Evolutionary conservation across 2,888 invertebrate species (phyloP), one percentile per base, ranked within the genome.

Genomic region (Selenia dentaria): DNA sequence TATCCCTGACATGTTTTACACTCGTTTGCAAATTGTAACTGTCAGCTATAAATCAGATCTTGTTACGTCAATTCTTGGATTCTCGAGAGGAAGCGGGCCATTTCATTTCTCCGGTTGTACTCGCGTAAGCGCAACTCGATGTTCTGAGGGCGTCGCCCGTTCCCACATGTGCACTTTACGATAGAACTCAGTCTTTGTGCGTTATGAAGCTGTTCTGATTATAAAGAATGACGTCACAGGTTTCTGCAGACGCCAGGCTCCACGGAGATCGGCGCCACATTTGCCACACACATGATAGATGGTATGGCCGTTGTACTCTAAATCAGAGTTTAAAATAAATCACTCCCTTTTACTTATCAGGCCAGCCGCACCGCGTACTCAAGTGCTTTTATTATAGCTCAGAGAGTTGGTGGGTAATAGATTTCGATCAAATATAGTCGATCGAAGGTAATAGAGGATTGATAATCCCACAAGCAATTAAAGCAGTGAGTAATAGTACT

Each of bases 11-110:
- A 76, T 75, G 79, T 77, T 78, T 75, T 75, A 74, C 80, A 83
- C 78, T 81, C 76, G 81, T 82, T 84, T 82, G 80, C 82, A 84
- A 84, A 87, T 85, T 84, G 79, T 72, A 79, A 79, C 74, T 75
- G 83, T 79, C 84, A 76, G 73, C 70, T 69, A 70, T 74, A 74
- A 82, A 80, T 83, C 77, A 71, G 67, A 74, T 69, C 74, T 69
- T 53, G 68, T 73, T 71, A 67, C 58, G 63, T 56, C 53, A 63
- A 57, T 53, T 55, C 56, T 57, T 27, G 53, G 50, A 62, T 61
- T 52, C 49, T 46, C 44, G 43, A 44, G 49, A 70, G 67, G 66
- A 70, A 68, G 63, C 59, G 39, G 52, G 11, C 10, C 28, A 35
- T 39, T 51, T 67, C 57, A 68, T 69, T 67, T 64, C 65, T 55